Evolutionary conservation across 2,888 invertebrate species (phyloP).

Genomic region (Lasioglossum vierecki): DNA sequence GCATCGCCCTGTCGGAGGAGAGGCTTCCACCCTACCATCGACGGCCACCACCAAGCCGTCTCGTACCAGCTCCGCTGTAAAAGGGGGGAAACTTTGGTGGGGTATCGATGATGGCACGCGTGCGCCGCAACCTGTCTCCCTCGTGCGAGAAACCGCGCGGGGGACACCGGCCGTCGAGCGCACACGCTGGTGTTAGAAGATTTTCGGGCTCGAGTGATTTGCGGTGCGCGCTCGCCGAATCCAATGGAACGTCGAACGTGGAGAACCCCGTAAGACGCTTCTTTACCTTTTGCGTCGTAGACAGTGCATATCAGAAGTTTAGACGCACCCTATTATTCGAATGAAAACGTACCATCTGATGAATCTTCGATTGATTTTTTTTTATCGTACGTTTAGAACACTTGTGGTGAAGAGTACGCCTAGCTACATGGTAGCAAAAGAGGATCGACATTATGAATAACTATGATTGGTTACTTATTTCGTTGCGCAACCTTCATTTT

Average conservation of each 20-base stretch:
- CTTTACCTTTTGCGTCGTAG: not conserved
- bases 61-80: conserved; percentile 44
- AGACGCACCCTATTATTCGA: no score
- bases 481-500: no score
- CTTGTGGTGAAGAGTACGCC: no score
- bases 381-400: no score
- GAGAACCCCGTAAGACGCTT: not conserved
- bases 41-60: conserved; percentile 65
- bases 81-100: conserved; percentile 58
- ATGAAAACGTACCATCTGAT: no score
- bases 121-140: conserved; percentile 64
- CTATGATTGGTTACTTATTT: no score
- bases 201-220: conserved; percentile 64
- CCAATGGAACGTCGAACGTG: not conserved
- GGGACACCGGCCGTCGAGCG: conserved; percentile 31
- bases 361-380: no score
- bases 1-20: conserved; percentile 64
- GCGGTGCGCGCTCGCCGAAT: conserved; percentile 37
- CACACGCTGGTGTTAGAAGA: conserved; percentile 51
- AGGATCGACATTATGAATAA: no score
- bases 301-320: no score
- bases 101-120: conserved; percentile 63
- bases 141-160: conserved; percentile 56
- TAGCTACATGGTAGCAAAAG: no score
- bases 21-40: conserved; percentile 68